Evolutionary conservation across 2,888 invertebrate species (phyloP).

Genomic region (Hirtodrosophila duncani): DNA sequence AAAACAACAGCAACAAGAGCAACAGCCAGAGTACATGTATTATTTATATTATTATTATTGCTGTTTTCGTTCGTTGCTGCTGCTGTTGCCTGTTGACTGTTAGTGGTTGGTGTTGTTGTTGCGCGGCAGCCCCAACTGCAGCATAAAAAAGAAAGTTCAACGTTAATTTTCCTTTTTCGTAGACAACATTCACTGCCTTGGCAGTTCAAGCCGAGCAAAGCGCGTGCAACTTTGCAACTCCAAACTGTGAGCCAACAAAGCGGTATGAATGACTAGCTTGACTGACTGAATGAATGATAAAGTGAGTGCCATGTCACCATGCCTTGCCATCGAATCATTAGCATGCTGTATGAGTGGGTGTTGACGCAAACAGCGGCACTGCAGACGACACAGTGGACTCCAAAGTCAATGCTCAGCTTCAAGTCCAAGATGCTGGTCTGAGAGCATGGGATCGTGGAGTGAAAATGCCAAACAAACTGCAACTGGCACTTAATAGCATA

Average conservation of each 20-base stretch:
- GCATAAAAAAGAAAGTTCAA: slow-evolving; percentile 65
- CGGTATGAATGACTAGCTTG: slow-evolving; percentile 57
- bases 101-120: slow-evolving; percentile 25
- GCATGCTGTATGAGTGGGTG: slow-evolving; percentile 47
- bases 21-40: slow-evolving; percentile 35
- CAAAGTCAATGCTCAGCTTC: slow-evolving; percentile 25
- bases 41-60: slow-evolving; percentile 58
- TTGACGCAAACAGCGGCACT: slow-evolving; percentile 29
- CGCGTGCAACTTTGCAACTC: slow-evolving; percentile 65
- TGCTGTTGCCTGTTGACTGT: slow-evolving; percentile 20
- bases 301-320: slow-evolving; percentile 41
- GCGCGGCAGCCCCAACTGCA: slow-evolving; percentile 18
- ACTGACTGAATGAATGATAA: slow-evolving; percentile 38
- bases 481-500: slow-evolving; percentile 56
- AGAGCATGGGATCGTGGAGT: slow-evolving; percentile 30
- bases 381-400: not conserved
- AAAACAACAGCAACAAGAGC: slow-evolving; percentile 14
- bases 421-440: slow-evolving; percentile 31
- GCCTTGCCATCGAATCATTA: slow-evolving; percentile 19
- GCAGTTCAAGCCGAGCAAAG: slow-evolving; percentile 31
- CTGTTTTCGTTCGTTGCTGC: slow-evolving; percentile 11
- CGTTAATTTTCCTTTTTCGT: slow-evolving; percentile 65
- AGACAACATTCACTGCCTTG: slow-evolving; percentile 65
- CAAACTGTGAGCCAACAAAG: slow-evolving; percentile 62
- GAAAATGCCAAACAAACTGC: slow-evolving; percentile 53